A percentile compares a stretch with the other conserved stretches of the same genome.
phyloP scores from a whole-genome alignment of 2,113 vertebrate genomes.

The Chaetodon auriga region DNA sequence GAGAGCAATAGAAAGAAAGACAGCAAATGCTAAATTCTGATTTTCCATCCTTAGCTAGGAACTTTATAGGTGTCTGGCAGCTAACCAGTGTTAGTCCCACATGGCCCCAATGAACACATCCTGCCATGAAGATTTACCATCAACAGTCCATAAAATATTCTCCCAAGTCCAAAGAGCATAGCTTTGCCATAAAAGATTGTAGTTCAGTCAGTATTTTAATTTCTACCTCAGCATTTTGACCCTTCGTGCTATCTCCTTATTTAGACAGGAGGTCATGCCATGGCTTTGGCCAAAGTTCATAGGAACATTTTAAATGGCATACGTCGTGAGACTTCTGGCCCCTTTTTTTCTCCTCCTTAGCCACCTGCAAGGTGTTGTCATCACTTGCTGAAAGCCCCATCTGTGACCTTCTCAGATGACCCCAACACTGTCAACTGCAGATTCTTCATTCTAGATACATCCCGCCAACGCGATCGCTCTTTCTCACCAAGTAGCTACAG shows the following conservation, averaged over 20 bases:
- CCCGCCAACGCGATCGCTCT: slow-evolving; percentile 28
- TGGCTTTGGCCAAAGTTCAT: background rate
- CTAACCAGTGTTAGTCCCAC: slow-evolving; percentile 53
- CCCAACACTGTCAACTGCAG: slow-evolving; percentile 29
- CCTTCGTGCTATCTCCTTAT: background rate
- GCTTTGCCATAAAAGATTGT: background rate
- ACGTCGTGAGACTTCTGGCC: background rate
- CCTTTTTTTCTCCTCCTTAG: slow-evolving; percentile 24
- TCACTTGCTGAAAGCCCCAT: slow-evolving; percentile 32
- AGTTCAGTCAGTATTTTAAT: background rate
- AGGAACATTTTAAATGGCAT: background rate
- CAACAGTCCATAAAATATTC: background rate
- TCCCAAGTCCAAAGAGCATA: background rate
- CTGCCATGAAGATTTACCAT: background rate
- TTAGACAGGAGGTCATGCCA: background rate
- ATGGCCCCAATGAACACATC: slow-evolving; percentile 20
- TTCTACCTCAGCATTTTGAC: background rate
- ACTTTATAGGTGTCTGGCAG: slow-evolving; percentile 82
- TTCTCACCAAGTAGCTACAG: slow-evolving; percentile 64
- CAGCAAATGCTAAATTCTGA: background rate
- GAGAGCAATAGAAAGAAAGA: slow-evolving; percentile 18
- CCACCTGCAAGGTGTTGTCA: slow-evolving; percentile 25
- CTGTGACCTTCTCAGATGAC: slow-evolving; percentile 42
- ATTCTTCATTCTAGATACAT: slow-evolving; percentile 32
- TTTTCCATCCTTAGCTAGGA: slow-evolving; percentile 49